These are phyloP conservation scores for Protomyctophum bolini DNA, from an alignment of 2,113 vertebrate genomes.

Conservation along the genomic window DNA sequence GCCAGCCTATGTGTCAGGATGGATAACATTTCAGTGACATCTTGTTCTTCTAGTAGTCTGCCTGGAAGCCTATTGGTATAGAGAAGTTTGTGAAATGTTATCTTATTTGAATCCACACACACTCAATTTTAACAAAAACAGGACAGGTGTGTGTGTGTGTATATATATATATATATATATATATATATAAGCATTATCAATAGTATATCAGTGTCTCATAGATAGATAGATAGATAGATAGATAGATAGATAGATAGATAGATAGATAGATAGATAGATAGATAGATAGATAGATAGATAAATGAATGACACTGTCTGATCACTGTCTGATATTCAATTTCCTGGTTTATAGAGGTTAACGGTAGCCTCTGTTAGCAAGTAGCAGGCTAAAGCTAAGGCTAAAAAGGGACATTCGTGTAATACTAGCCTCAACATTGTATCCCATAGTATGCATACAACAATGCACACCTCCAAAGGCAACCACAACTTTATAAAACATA, in stretches of 20 bases:
- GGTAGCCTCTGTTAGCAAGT: constrained; percentile 67
- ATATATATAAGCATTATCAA: background rate
- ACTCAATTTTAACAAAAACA: constrained; percentile 9
- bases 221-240: no score
- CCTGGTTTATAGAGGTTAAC: constrained; percentile 63
- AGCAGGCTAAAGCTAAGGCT: constrained; percentile 69
- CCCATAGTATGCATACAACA: constrained; percentile 1
- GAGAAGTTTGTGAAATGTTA: constrained; percentile 13
- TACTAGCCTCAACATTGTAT: background rate
- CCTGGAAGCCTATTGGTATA: background rate
- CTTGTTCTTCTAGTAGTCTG: background rate
- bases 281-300: no score
- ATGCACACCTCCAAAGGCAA: background rate
- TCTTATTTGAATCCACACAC: background rate
- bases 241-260: background rate
- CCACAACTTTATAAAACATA: background rate
- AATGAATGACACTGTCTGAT: constrained; percentile 11
- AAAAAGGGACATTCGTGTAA: constrained; percentile 26
- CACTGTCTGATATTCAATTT: constrained; percentile 35
- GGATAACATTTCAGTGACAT: background rate
- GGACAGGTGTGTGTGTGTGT: background rate
- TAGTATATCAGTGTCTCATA: background rate
- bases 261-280: no score
- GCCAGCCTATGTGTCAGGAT: constrained; percentile 13
- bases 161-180: no score